Evolutionary conservation across 2,797 vertebrate genomes (phyloP).

Genomic region (Notoglanidium macrostoma): DNA sequence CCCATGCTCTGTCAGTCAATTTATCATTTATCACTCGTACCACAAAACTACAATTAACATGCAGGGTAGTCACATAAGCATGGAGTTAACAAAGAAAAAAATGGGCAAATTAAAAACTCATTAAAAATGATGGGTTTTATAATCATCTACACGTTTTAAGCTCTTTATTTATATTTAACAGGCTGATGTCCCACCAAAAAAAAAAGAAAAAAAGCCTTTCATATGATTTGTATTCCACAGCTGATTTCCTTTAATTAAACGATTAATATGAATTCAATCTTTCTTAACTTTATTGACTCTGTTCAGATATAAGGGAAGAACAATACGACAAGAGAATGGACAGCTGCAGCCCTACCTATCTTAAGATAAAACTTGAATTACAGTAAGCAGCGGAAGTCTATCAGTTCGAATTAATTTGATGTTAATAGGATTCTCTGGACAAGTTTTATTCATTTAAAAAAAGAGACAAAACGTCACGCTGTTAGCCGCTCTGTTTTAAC

Average conservation of each 20-base stretch:
- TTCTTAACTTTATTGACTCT: background rate
- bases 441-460: background rate
- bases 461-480: background rate
- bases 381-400: background rate
- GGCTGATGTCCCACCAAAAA: background rate
- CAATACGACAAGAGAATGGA: background rate
- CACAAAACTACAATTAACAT: background rate
- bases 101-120: background rate
- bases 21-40: background rate
- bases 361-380: background rate
- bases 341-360: background rate
- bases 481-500: background rate
- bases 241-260: background rate
- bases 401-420: background rate
- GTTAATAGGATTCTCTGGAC: background rate
- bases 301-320: background rate
- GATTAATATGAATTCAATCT: background rate
- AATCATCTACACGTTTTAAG: background rate
- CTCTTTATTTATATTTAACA: background rate
- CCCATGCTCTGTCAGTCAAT: constrained; percentile 6
- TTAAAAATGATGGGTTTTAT: background rate
- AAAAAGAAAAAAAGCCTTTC: background rate
- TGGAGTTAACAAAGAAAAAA: background rate
- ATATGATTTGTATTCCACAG: background rate
- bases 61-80: background rate